Conservation (phyloP, 1,140 invertebrate species). For the Trichonephila inaurata region DNA sequence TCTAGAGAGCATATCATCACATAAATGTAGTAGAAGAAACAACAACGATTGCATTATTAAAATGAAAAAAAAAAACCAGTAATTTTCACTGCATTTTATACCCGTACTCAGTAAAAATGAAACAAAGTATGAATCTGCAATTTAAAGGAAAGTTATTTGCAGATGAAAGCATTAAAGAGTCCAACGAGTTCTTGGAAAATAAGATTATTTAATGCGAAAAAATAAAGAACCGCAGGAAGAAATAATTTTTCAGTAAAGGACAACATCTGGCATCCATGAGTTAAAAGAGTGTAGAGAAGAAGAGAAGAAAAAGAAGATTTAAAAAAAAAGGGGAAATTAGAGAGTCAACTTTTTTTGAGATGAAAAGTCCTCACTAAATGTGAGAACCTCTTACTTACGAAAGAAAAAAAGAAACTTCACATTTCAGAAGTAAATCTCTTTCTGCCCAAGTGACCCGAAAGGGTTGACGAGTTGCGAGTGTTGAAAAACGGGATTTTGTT, state of each 20-base stretch:
- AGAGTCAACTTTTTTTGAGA: slow-evolving; percentile 74
- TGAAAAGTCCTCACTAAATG: slow-evolving; percentile 73
- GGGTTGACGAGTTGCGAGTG: slow-evolving; percentile 69
- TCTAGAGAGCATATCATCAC: no score
- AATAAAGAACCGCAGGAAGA: slow-evolving; percentile 71
- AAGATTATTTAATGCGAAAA: slow-evolving; percentile 70
- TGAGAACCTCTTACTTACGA: slow-evolving; percentile 71
- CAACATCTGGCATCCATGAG: slow-evolving; percentile 76
- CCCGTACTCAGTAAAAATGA: neutral
- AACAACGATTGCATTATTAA: no score
- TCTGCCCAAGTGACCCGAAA: slow-evolving; percentile 74
- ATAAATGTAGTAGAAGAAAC: no score
- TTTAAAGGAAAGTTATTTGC: slow-evolving; percentile 34
- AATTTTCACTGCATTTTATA: no score
- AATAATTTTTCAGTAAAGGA: slow-evolving; percentile 76
- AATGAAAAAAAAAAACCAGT: no score
- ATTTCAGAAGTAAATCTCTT: slow-evolving; percentile 69
- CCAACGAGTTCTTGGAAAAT: slow-evolving; percentile 66
- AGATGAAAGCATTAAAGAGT: slow-evolving; percentile 55
- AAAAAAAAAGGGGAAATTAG: slow-evolving; percentile 65
- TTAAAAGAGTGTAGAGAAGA: slow-evolving; percentile 8
- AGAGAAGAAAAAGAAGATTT: slow-evolving; percentile 43
- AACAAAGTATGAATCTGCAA: slow-evolving; percentile 22
- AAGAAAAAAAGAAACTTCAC: slow-evolving; percentile 42
- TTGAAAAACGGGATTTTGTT: slow-evolving; percentile 69